phyloP scores from a whole-genome alignment of 2,113 vertebrate species.

The Zapornia atra region DNA sequence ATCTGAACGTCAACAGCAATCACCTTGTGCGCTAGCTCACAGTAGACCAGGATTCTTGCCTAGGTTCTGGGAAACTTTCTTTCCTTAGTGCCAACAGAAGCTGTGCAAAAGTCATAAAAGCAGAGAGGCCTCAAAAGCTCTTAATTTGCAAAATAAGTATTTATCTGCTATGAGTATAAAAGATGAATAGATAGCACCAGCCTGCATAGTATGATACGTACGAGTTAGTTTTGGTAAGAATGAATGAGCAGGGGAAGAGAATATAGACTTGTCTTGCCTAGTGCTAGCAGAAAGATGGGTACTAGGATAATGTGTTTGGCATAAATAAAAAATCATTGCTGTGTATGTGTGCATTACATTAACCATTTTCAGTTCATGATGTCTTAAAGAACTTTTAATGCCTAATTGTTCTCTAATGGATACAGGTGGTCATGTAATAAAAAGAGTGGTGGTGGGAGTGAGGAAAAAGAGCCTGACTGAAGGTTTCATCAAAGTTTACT shows the following conservation, averaged over 20 bases:
- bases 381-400: not conserved
- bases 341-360: not conserved
- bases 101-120: not conserved
- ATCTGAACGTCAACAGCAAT: not conserved
- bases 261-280: not conserved
- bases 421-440: not conserved
- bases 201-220: not conserved
- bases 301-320: not conserved
- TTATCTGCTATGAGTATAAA: not conserved
- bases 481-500: not conserved
- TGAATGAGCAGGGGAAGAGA: not conserved
- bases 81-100: not conserved
- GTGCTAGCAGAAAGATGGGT: not conserved
- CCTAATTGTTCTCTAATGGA: not conserved
- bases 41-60: not conserved
- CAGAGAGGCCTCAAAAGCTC: not conserved
- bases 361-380: not conserved
- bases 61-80: not conserved
- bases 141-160: not conserved
- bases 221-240: not conserved
- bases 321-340: not conserved
- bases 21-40: not conserved
- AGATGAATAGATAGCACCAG: not conserved
- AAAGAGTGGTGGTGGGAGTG: not conserved
- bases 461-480: not conserved